A percentile compares a stretch with the other conserved stretches of the same genome.
These are phyloP conservation scores for Alligator sinensis DNA, from an alignment of 2,113 vertebrate genomes.

Conservation along the genomic window DNA sequence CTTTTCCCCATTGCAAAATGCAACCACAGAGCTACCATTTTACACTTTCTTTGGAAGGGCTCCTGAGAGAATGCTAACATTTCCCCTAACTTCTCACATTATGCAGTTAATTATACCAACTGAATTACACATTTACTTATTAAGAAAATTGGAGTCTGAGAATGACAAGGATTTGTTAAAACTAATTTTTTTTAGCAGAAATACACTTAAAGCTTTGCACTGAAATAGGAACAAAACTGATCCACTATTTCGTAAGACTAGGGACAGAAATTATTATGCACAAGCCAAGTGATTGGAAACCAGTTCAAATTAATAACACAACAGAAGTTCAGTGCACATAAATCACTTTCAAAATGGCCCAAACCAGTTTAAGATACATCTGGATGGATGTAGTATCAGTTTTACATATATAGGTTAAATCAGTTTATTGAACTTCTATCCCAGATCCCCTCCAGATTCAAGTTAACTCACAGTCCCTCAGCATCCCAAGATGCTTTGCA, in stretches of 20 bases:
- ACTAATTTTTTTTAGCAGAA: neutral
- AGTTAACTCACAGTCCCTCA: no score
- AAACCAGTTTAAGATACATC: no score
- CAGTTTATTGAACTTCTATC: no score
- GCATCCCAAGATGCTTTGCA: no score
- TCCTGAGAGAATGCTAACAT: neutral
- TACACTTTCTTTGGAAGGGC: neutral
- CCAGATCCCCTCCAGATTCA: no score
- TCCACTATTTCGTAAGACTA: neutral
- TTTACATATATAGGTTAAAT: no score
- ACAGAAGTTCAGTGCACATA: no score
- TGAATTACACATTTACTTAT: neutral
- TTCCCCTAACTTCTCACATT: neutral
- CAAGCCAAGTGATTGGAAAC: no score
- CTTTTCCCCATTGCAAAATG: neutral
- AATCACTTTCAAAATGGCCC: no score
- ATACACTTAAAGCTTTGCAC: neutral
- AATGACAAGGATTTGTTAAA: neutral
- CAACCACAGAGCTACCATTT: neutral
- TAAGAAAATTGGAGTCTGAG: neutral
- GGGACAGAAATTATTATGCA: no score
- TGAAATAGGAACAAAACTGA: neutral
- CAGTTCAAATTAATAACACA: no score
- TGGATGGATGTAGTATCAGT: no score
- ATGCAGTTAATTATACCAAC: neutral